A percentile compares a stretch with the other conserved stretches of the same genome.
These are phyloP conservation scores for Stylophora pistillata DNA, from an alignment of 64 coral and sea anemone genomes.

Conservation along the genomic window DNA sequence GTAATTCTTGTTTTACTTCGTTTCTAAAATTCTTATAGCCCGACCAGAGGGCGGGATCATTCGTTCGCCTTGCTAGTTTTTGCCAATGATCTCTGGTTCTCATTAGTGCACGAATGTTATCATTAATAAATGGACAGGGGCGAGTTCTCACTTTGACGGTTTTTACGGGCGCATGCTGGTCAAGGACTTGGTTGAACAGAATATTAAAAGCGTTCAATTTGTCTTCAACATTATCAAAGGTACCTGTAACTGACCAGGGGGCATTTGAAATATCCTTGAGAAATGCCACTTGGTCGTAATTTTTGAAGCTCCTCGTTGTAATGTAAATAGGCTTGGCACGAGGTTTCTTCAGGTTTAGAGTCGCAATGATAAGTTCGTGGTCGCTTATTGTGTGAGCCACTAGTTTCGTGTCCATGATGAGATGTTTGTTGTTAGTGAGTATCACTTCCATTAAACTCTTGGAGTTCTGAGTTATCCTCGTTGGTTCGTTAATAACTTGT, in stretches of 20 bases:
- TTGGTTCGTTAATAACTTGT: constrained; percentile 23
- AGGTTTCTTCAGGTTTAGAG: constrained; percentile 17
- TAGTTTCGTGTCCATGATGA: constrained; percentile 1
- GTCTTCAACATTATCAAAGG: constrained; percentile 11
- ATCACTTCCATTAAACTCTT: constrained; percentile 31
- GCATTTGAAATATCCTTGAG: too few species aligned
- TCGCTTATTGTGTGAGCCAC: constrained; percentile 43
- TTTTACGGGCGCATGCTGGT: constrained; percentile 58
- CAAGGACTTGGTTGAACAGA: constrained; percentile 11
- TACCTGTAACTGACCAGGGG: too few species aligned
- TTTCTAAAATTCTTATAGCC: constrained; percentile 5
- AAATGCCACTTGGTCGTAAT: too few species aligned
- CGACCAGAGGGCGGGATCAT: constrained; percentile 47
- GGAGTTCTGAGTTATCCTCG: constrained; percentile 14
- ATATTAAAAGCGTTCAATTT: constrained; percentile 1
- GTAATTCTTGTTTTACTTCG: background rate
- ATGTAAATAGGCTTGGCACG: constrained; percentile 24
- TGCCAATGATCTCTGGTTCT: constrained; percentile 67
- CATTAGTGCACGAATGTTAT: constrained; percentile 68
- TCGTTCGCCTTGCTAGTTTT: constrained; percentile 59
- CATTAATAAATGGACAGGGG: constrained; percentile 69
- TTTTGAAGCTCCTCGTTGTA: constrained; percentile 38
- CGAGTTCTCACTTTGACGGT: constrained; percentile 55
- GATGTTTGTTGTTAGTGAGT: too few species aligned
- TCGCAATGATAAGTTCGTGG: constrained; percentile 36